Percentiles rank a stretch among this genome's conserved stretches.
Evolutionary conservation across 2,113 vertebrate species (phyloP).

Genomic region (Chauna torquata): DNA sequence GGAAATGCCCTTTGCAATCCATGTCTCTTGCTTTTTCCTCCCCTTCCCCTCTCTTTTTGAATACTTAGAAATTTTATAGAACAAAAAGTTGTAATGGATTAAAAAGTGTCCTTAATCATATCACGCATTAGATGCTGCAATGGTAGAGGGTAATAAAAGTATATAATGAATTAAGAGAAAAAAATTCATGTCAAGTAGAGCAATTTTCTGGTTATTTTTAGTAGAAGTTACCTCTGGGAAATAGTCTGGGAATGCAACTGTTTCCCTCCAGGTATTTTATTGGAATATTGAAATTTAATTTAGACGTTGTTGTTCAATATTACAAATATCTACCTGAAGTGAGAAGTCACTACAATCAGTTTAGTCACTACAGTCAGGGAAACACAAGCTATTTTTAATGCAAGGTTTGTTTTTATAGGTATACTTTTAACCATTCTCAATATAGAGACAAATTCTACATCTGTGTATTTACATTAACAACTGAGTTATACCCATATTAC

Average conservation of each 20-base stretch:
- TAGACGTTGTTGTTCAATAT: background rate
- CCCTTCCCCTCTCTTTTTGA: background rate
- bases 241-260: background rate
- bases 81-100: background rate
- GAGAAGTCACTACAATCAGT: background rate
- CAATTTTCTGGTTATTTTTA: background rate
- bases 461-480: background rate
- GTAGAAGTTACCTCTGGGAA: background rate
- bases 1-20: background rate
- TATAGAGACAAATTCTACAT: background rate
- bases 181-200: background rate
- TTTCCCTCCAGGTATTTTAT: background rate
- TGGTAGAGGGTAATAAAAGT: background rate
- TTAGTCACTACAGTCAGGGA: background rate
- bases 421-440: background rate
- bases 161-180: background rate
- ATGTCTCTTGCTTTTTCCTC: background rate
- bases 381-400: background rate
- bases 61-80: background rate
- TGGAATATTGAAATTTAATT: background rate
- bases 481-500: background rate
- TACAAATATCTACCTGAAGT: background rate
- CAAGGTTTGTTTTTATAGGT: background rate
- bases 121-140: background rate
- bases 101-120: background rate